phyloP scores from a whole-genome alignment of 2,888 invertebrate species.

The Conops quadrifasciatus region DNA sequence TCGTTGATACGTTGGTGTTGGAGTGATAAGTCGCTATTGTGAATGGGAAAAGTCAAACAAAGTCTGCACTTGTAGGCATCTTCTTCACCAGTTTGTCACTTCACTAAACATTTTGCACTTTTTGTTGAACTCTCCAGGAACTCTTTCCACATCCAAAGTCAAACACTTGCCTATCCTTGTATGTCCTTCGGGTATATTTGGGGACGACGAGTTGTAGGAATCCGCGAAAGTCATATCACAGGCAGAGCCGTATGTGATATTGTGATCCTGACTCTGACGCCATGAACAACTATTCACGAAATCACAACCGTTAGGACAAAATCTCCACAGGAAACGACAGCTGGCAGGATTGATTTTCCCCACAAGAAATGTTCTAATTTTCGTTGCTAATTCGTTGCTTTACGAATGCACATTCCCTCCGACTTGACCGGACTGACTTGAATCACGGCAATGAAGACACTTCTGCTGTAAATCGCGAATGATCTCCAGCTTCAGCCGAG shows the following conservation, averaged over 20 bases:
- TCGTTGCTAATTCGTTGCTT: constrained; percentile 31
- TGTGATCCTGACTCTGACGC: not conserved
- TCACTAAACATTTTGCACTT: not conserved
- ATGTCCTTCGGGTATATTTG: no score
- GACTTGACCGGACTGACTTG: constrained; percentile 13
- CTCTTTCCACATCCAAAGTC: no score
- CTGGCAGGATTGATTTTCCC: not conserved
- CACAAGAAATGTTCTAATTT: not conserved
- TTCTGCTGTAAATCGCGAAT: not conserved
- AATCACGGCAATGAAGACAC: constrained; percentile 22
- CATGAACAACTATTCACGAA: constrained; percentile 2
- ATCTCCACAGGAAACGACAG: not conserved
- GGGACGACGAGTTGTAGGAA: no score
- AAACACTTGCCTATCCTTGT: no score
- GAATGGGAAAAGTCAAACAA: no score
- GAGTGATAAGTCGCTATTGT: no score
- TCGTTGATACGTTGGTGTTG: no score
- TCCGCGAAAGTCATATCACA: no score
- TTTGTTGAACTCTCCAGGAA: not conserved
- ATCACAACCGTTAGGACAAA: constrained; percentile 14
- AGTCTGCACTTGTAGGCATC: no score
- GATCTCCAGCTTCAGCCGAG: constrained; percentile 2
- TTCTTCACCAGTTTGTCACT: no score
- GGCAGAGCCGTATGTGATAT: no score
- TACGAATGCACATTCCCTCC: constrained; percentile 24